Base-by-base conservation (phyloP, 2,888 invertebrate species). In the Apeira syringaria region DNA sequence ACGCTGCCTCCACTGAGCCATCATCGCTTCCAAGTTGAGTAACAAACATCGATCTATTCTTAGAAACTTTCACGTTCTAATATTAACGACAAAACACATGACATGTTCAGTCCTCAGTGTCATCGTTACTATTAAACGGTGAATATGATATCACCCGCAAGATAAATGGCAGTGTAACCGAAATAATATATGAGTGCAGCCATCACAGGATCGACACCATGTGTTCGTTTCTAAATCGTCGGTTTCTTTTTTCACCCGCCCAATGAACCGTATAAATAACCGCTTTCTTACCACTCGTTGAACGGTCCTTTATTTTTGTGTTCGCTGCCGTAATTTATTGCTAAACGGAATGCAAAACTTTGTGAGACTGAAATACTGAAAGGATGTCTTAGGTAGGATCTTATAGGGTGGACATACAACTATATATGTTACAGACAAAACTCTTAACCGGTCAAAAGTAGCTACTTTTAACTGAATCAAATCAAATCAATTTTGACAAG, bases 201-300 rank as follows among this genome's bases (percentile, higher is more conserved):
- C 28, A 33, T 36, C 36, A 44, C 31, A 47, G 47, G 47, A 54
- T 59, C 53, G 53, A 56, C 51, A 53, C 58, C 64, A 62, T 60
- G 65, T 70, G 68, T 59, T 58, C 47, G 50, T 58, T 55, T 62
- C 53, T 56, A 56, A 59, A 50, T 49, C 48, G 51, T 54, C 53
- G 49, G 48, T 59, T 68, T 74, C 72, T 79, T 78, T 69, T 82
- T 77, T 68, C 60, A 59, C 53, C 50, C 56, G 62, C 56, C 56
- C 67, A 63, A 61, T 71, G 61, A 74, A 67, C 65, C 69, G 68
- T 71, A 80, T 80, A 81, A 81, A 80, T 82, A 71, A 80, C 73
- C 56, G 68, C 72, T 72, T 74, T 64, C 69, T 65, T 61, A 62
- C 58, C 61, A 70, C 68, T 66, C 73, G 72, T 60, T 73, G 68